Base-by-base conservation (phyloP, 2,113 vertebrate species). In the Piaya cayana region DNA sequence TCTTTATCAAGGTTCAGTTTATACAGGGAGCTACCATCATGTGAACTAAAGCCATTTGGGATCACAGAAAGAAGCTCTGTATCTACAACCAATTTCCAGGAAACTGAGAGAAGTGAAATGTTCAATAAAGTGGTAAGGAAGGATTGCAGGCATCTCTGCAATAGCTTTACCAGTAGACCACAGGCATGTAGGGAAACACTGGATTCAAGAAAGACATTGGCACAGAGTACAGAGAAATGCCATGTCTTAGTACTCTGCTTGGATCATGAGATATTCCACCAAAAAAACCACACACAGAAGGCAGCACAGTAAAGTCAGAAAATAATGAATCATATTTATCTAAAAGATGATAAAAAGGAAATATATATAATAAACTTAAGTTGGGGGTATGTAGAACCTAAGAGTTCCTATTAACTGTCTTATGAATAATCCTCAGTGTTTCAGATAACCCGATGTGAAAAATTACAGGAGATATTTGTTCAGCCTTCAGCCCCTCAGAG, bases 171-270 rank as follows among this genome's bases (percentile, higher is more conserved):
- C 92, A 93, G 90, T 39, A 79, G 79, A 92, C 90, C 94, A 93
- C 92, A 96, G 85, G 92, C 72, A 83, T 94, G 93, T 71, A 68
- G 65, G 68, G 88, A 94, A 91, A 79, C 6, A 63, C 16, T 69
- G 64, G 60, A 65, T 63, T 92, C 47, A 69, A 86, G 64, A 62
- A 82, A 84, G 37, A 64, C 82, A 26, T 2, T 89, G 72, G 83
- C 86, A 92, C 1, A 7, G 88, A 53, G 36, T 32, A 64, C 42
- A 53, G 60, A 94, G 39, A 39, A 74, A 68, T 23, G 52, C 36
- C 71, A 63, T 62, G 82, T 59, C 71, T 65, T 8, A 78, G 53
- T 11, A 70, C n/a, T 81, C 68, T 27, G 32, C 37, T 56, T 74
- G 50, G 34, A 59, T 59, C 79, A 52, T 4, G 15, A 62, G 64